phyloP scores from a whole-genome alignment of 2,113 vertebrate genomes.

The Hydrolagus affinis region DNA sequence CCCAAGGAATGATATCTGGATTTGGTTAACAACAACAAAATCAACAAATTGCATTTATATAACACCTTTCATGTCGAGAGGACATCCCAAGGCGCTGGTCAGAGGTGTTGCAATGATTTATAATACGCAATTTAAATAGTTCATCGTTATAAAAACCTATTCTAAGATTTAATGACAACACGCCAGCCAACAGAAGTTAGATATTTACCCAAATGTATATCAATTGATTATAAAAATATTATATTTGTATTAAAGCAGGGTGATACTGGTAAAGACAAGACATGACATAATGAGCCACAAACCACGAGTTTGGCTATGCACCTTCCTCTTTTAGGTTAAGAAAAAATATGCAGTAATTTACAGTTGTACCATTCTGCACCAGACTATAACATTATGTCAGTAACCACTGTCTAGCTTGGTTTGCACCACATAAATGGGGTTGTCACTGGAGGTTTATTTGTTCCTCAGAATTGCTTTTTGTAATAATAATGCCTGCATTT shows the following conservation, averaged over 20 bases:
- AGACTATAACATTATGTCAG: conserved; percentile 14
- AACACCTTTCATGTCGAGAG: too few species aligned
- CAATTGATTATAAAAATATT: neutral
- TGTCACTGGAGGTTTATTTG: conserved; percentile 17
- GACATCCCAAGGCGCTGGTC: too few species aligned
- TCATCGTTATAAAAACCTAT: too few species aligned
- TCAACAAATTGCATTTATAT: too few species aligned
- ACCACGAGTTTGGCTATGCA: neutral
- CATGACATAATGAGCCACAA: neutral
- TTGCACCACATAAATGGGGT: conserved; percentile 13
- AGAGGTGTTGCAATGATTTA: too few species aligned
- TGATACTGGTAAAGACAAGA: neutral
- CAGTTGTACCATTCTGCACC: neutral
- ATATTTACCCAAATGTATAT: neutral
- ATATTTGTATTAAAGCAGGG: neutral
- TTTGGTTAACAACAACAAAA: too few species aligned
- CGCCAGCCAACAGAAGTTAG: neutral
- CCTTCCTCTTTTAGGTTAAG: conserved; percentile 20
- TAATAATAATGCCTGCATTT: too few species aligned
- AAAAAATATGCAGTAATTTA: neutral
- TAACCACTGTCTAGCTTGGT: conserved; percentile 11
- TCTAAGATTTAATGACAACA: neutral
- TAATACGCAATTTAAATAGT: too few species aligned
- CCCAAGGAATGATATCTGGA: too few species aligned
- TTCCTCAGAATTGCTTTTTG: neutral